phyloP scores from a whole-genome alignment of 1,140 invertebrate genomes.

The Drosophila gunungcola region DNA sequence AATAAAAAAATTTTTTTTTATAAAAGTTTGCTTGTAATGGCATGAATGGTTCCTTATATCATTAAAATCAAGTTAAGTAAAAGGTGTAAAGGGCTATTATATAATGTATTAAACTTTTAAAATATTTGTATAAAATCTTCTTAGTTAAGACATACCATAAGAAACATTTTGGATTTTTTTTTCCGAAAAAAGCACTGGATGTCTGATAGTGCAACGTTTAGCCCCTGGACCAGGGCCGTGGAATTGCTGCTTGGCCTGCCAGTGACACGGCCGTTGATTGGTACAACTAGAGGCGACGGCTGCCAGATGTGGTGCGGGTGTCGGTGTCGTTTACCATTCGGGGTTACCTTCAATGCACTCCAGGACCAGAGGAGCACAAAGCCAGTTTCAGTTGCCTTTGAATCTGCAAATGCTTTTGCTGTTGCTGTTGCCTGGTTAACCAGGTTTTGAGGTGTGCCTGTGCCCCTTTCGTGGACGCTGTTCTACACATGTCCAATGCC shows the following conservation, averaged over 20 bases:
- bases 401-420: constrained; percentile 10
- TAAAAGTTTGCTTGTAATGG: too few species aligned
- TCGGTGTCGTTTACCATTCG: constrained; percentile 19
- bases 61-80: too few species aligned
- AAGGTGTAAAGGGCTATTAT: too few species aligned
- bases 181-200: too few species aligned
- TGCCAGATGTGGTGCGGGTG: constrained; percentile 43
- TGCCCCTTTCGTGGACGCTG: constrained; percentile 10
- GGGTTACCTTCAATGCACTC: constrained; percentile 7
- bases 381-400: constrained; percentile 2
- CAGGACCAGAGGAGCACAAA: constrained; percentile 19
- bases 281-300: constrained; percentile 30
- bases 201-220: constrained; percentile 36
- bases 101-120: too few species aligned
- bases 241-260: constrained; percentile 45
- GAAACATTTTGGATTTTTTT: neutral
- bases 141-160: neutral
- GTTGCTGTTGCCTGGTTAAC: constrained; percentile 23
- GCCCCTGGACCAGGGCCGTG: constrained; percentile 36
- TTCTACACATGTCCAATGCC: constrained; percentile 42
- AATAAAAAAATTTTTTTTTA: too few species aligned
- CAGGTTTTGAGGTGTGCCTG: constrained; percentile 22
- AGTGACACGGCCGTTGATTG: constrained; percentile 71
- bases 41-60: too few species aligned
- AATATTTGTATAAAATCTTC: too few species aligned